Percentiles rank a stretch among this genome's conserved stretches.
Evolutionary conservation across 1,140 invertebrate genomes (phyloP).

Genomic region (Drosophila saltans): DNA sequence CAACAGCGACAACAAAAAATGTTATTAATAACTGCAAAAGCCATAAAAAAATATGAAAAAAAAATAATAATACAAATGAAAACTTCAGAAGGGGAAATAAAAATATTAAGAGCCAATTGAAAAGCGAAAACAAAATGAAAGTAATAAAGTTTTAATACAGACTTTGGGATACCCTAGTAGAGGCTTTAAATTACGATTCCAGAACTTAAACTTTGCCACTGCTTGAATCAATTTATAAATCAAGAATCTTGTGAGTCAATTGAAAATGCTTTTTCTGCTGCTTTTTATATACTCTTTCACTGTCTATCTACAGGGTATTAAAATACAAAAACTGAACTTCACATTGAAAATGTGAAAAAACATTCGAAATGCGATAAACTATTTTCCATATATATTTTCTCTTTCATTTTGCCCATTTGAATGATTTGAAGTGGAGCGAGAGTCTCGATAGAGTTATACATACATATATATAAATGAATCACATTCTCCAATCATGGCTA

Average conservation of each 20-base stretch:
- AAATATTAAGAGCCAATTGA: constrained; percentile 40
- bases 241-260: too few relatives aligned
- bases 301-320: background rate
- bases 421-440: constrained; percentile 50
- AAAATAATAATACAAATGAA: constrained; percentile 35
- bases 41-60: constrained; percentile 61
- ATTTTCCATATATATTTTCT: constrained; percentile 39
- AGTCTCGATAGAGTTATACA: background rate
- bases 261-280: too few relatives aligned
- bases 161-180: background rate
- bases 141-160: background rate
- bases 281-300: constrained; percentile 9
- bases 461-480: background rate
- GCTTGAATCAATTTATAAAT: too few relatives aligned
- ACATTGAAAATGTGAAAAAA: constrained; percentile 42
- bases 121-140: constrained; percentile 20
- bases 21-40: constrained; percentile 66
- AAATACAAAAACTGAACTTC: constrained; percentile 41
- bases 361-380: constrained; percentile 14
- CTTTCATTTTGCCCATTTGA: constrained; percentile 48
- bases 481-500: constrained; percentile 62
- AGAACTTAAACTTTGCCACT: too few relatives aligned
- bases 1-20: constrained; percentile 58
- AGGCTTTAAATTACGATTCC: background rate
- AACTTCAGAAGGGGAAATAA: constrained; percentile 20